Percentiles rank a stretch among this genome's conserved stretches.
Evolutionary conservation across 2,888 invertebrate species (phyloP).

Genomic region (Petrophora chlorosata): DNA sequence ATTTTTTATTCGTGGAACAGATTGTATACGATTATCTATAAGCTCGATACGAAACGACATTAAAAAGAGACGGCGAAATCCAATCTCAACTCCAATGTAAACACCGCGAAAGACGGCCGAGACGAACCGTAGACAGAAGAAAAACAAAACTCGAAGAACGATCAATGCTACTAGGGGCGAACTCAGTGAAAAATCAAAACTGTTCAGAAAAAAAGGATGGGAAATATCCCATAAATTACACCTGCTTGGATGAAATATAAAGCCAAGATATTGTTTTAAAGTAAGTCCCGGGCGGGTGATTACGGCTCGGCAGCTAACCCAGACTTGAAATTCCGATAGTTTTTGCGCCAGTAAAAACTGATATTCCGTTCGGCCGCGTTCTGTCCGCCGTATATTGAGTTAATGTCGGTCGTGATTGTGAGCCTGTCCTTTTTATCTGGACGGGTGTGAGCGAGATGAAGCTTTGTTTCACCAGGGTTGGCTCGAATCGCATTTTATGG

Average conservation of each 20-base stretch:
- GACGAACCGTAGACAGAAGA: constrained; percentile 76
- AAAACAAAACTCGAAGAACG: constrained; percentile 72
- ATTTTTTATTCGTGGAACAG: constrained; percentile 61
- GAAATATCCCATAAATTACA: constrained; percentile 72
- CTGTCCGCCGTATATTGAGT: constrained; percentile 76
- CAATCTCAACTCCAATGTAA: constrained; percentile 74
- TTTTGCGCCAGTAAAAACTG: constrained; percentile 81
- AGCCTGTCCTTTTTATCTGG: constrained; percentile 54
- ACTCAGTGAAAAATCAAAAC: constrained; percentile 68
- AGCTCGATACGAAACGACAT: constrained; percentile 52
- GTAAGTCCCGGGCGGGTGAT: constrained; percentile 72
- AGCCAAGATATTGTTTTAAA: constrained; percentile 78
- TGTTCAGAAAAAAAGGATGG: constrained; percentile 54
- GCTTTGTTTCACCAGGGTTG: constrained; percentile 72
- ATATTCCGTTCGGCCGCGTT: constrained; percentile 78
- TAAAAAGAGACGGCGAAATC: constrained; percentile 63
- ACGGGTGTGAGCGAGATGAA: constrained; percentile 62
- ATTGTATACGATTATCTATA: constrained; percentile 59
- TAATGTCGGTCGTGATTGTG: constrained; percentile 81
- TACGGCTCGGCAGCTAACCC: constrained; percentile 70
- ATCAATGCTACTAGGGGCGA: constrained; percentile 63
- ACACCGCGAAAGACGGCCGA: constrained; percentile 65
- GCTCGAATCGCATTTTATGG: constrained; percentile 81
- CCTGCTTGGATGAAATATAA: constrained; percentile 76
- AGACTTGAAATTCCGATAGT: constrained; percentile 79